These are phyloP conservation scores for Enoplosus armatus DNA, from an alignment of 2,797 vertebrate species.

Conservation along the genomic window DNA sequence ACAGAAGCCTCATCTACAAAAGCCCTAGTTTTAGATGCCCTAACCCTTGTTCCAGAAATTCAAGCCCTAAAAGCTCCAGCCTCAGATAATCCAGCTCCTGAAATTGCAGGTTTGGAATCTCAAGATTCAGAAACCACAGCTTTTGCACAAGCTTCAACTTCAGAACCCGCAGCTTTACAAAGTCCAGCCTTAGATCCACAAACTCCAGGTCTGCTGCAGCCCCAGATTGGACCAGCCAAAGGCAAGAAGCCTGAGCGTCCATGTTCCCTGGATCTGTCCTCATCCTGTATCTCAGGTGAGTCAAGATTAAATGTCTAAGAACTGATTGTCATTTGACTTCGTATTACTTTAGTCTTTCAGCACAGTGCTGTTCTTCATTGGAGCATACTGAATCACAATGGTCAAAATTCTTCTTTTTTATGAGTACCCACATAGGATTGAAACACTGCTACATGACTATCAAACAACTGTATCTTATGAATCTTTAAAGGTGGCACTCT, in stretches of 20 bases:
- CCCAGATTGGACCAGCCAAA: constrained; percentile 65
- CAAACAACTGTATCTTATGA: background rate
- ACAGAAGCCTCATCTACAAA: background rate
- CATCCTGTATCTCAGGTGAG: constrained; percentile 77
- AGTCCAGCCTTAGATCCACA: background rate
- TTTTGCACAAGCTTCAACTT: background rate
- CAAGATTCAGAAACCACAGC: background rate
- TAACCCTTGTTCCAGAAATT: background rate
- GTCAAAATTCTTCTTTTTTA: no score
- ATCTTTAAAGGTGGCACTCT: no score
- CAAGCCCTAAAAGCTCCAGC: background rate
- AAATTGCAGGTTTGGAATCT: constrained; percentile 7
- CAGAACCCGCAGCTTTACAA: constrained; percentile 9
- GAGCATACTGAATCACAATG: background rate
- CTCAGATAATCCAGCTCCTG: background rate
- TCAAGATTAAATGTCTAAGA: background rate
- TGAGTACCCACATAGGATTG: background rate
- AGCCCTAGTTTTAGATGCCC: background rate
- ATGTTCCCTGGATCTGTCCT: constrained; percentile 93
- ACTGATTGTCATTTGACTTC: background rate
- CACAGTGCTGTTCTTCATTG: background rate
- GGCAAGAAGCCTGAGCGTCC: constrained; percentile 90
- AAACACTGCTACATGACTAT: background rate
- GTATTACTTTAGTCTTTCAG: background rate
- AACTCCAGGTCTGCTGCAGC: constrained; percentile 10